These are phyloP conservation scores for Gasterosteus nipponicus DNA, from an alignment of 2,113 vertebrate species.

Conservation along the genomic window DNA sequence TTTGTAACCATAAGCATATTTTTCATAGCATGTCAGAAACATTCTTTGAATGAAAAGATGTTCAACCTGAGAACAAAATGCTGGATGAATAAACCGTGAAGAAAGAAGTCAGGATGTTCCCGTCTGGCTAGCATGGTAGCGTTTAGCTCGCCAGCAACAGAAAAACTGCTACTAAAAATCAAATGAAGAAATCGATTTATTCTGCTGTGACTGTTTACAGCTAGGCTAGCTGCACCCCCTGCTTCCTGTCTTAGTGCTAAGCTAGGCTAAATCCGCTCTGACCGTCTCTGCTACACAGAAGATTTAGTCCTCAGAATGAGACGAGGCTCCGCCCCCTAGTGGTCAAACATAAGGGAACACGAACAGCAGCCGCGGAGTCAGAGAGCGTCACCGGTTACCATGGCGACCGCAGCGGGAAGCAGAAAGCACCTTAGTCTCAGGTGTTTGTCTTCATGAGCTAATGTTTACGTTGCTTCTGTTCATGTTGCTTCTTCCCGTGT, in stretches of 20 bases:
- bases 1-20: background rate
- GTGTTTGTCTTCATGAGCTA: slow-evolving; percentile 54
- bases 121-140: background rate
- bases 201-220: background rate
- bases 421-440: slow-evolving; percentile 51
- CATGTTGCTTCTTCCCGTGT: background rate
- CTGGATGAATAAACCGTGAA: too few species aligned
- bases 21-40: background rate
- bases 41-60: too few species aligned
- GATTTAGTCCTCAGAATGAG: background rate
- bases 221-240: background rate
- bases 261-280: slow-evolving; percentile 4
- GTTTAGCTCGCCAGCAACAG: background rate
- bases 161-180: background rate
- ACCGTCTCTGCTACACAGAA: too few species aligned
- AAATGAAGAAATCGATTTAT: background rate
- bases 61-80: too few species aligned
- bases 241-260: slow-evolving; percentile 20
- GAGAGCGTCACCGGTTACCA: background rate
- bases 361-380: background rate
- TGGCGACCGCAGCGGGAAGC: slow-evolving; percentile 3
- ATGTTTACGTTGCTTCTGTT: slow-evolving; percentile 69
- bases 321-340: background rate
- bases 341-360: background rate
- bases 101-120: too few species aligned